These are phyloP conservation scores for Lontra canadensis DNA, from an alignment of 2,113 vertebrate genomes.

Conservation along the genomic window DNA sequence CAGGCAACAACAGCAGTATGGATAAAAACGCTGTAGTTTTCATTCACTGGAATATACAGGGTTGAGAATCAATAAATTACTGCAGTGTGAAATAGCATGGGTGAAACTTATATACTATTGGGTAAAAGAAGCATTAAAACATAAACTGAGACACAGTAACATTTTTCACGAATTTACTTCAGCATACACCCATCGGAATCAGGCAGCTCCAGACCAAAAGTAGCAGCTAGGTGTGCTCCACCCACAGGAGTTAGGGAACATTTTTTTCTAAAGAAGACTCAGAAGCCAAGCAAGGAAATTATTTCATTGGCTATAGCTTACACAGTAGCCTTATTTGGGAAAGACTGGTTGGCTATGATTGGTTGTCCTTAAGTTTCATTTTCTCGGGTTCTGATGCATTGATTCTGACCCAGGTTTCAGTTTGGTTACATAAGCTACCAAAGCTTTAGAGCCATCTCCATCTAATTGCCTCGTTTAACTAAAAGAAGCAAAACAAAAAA, in stretches of 20 bases:
- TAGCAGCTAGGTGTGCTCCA: background rate
- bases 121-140: background rate
- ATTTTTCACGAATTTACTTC: background rate
- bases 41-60: background rate
- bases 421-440: background rate
- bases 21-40: background rate
- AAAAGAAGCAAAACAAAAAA: background rate
- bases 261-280: background rate
- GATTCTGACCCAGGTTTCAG: background rate
- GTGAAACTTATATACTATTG: background rate
- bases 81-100: background rate
- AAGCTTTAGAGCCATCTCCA: rapidly evolving
- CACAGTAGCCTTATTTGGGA: background rate
- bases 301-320: background rate
- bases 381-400: background rate
- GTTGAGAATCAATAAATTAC: background rate
- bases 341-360: background rate
- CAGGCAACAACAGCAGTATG: too few relatives aligned
- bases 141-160: background rate
- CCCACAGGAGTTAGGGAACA: background rate
- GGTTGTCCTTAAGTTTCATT: background rate
- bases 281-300: background rate
- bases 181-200: background rate
- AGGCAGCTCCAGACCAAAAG: background rate
- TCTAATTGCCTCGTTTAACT: background rate